These are phyloP conservation scores for Unio delphinus DNA, from an alignment of 2,888 invertebrate genomes.

Conservation along the genomic window DNA sequence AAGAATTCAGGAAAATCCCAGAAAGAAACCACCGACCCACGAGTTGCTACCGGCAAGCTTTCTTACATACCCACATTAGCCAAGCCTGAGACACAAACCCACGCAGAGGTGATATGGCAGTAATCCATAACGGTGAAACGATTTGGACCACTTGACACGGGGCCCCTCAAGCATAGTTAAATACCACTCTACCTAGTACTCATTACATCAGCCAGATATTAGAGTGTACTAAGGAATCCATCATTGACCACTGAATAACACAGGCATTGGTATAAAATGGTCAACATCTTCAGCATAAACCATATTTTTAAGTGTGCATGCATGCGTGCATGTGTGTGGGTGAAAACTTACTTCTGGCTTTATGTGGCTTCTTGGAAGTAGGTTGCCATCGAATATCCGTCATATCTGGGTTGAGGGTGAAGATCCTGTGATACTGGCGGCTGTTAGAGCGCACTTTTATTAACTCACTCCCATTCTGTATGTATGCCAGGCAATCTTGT, in stretches of 20 bases:
- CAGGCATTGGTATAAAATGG: neutral
- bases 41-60: too few relatives aligned
- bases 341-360: constrained; percentile 74
- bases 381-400: constrained; percentile 76
- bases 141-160: too few relatives aligned
- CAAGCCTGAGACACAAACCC: too few relatives aligned
- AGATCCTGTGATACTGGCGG: constrained; percentile 76
- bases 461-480: constrained; percentile 76
- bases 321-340: neutral
- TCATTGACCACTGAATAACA: neutral
- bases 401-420: constrained; percentile 74
- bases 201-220: too few relatives aligned
- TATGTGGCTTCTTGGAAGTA: constrained; percentile 76
- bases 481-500: constrained; percentile 75
- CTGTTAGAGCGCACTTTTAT: constrained; percentile 76
- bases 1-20: too few relatives aligned
- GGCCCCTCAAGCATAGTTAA: too few relatives aligned
- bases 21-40: too few relatives aligned
- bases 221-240: too few relatives aligned
- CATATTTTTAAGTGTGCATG: neutral
- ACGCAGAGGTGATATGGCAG: too few relatives aligned
- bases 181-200: too few relatives aligned
- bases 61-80: too few relatives aligned
- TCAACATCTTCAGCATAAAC: neutral
- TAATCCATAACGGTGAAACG: too few relatives aligned